phyloP scores from a whole-genome alignment of 2,113 vertebrate genomes.

The Grantiella picta region DNA sequence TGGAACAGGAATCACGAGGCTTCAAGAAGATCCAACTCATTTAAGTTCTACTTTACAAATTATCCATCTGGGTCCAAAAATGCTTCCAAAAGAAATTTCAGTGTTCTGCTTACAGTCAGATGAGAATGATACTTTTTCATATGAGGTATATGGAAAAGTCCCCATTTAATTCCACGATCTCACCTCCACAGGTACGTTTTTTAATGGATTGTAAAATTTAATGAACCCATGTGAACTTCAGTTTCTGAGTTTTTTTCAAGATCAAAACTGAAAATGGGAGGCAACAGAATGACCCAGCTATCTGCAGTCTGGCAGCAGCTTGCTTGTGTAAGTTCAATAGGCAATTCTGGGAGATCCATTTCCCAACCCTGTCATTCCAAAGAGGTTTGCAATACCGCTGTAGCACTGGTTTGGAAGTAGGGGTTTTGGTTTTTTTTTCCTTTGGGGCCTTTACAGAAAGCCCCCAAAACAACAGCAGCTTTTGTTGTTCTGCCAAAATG shows the following conservation, averaged over 20 bases:
- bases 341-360: not conserved
- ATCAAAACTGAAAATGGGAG: not conserved
- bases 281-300: not conserved
- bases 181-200: not conserved
- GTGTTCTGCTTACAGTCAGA: not conserved
- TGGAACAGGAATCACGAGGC: not conserved
- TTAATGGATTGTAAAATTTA: not conserved
- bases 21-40: not conserved
- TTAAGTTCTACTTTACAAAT: not conserved
- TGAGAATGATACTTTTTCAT: rapidly evolving
- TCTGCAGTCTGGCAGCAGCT: not conserved
- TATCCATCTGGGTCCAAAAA: not conserved
- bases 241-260: not conserved
- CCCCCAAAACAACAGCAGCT: not conserved
- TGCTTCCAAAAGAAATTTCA: not conserved
- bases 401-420: not conserved
- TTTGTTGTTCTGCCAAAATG: conserved; percentile 36
- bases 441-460: not conserved
- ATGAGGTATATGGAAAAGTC: not conserved
- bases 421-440: not conserved
- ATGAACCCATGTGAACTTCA: not conserved
- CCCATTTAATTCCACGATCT: not conserved
- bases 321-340: not conserved
- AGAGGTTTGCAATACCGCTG: conserved; percentile 16
- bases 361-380: not conserved